phyloP scores from a whole-genome alignment of 2,888 invertebrate genomes.

The Metallyticus violacea region DNA sequence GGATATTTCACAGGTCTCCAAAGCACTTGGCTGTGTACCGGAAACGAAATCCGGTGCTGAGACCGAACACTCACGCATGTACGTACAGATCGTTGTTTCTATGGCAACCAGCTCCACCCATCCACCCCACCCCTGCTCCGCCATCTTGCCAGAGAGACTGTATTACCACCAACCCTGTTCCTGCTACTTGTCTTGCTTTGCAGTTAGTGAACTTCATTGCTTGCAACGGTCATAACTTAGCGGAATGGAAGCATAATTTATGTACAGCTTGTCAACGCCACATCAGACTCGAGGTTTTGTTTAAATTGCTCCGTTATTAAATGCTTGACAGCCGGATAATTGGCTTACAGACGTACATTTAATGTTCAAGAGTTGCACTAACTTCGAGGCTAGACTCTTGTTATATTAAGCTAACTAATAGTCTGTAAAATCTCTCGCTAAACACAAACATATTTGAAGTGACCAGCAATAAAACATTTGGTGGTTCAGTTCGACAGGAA shows the following conservation, averaged over 20 bases:
- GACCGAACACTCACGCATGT: background rate
- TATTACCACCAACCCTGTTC: background rate
- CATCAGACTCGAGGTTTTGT: background rate
- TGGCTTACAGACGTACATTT: no score
- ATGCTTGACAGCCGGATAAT: no score
- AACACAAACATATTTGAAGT: no score
- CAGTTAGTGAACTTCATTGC: background rate
- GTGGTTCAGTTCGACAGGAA: no score
- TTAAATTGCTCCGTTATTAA: no score
- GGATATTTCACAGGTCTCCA: background rate
- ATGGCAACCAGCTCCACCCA: slow-evolving; percentile 13
- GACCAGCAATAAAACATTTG: no score
- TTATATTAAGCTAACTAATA: no score
- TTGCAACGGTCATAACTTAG: background rate
- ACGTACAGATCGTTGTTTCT: slow-evolving; percentile 2
- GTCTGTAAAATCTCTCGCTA: no score
- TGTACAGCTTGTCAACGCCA: no score
- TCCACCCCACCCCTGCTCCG: background rate
- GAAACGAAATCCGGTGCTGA: background rate
- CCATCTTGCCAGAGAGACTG: no score
- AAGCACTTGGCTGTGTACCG: background rate
- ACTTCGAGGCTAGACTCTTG: no score
- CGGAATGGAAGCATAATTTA: background rate
- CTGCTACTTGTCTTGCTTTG: background rate
- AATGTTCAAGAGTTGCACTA: no score